Evolutionary conservation across 1,140 invertebrate genomes (phyloP), one percentile per base, ranked within the genome.

Genomic region (Diuraphis noxia): DNA sequence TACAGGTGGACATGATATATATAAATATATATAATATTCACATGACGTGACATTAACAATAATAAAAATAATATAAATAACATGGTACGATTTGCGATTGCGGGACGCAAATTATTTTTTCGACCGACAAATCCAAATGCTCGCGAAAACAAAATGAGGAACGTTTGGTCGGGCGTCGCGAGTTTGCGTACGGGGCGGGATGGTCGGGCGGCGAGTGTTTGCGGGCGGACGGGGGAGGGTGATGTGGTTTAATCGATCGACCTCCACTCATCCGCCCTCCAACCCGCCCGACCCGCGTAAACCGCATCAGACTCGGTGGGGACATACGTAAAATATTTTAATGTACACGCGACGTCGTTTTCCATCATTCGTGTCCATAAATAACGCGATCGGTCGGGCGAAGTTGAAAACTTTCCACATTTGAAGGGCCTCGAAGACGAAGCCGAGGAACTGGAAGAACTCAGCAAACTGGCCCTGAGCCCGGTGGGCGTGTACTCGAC

Each of bases 361-460:
- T 72, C n/a, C 56, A 72, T 72, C 56, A n/a, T 72, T 72, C 56
- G 25, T 46, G 84, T 36, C n/a, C 23, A 19, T 52, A 30, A 38
- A 19, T 52, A 30, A 38, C 13, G 56, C 40, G 72, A 72, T 72
- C 43, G 77, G 77, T 38, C 36, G 72, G 34, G 8, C 38, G 41
- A 23, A 40, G 77, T 91, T 49, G 89, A 49, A n/a, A 52, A 91
- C 19, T 43, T 91, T 52, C 34, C 89, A 46, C 38, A n/a, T 91
- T 91, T 91, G 63, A 93, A 93, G 92, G 92, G 92, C 81, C 88
- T 92, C 92, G 93, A 93, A 90, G 87, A 92, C 92, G 79, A 92
- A 91, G 92, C 79, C 23, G 92, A 92, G 30, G 92, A 93, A 91
- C 93, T 93, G 52, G 93, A 94, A 92, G 94, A 94, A 19, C 90